Percentiles rank a stretch among this genome's conserved stretches.
Evolutionary conservation across 2,888 invertebrate genomes (phyloP).

Genomic region (Ecliptopera silaceata): DNA sequence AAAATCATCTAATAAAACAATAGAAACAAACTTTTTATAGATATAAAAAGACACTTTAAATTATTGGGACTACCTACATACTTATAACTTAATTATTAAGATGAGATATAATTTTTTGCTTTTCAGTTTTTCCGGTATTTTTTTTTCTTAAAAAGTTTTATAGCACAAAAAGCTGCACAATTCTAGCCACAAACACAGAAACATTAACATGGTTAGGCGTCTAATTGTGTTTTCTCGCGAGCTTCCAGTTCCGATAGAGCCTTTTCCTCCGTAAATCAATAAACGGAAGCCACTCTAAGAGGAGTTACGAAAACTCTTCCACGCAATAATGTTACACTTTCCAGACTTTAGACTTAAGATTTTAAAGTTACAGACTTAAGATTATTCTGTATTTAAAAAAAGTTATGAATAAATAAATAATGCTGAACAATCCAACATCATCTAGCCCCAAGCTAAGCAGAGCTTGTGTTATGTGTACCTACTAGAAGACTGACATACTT

Average conservation of each 20-base stretch:
- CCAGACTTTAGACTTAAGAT: slow-evolving; percentile 27
- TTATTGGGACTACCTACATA: too few species aligned
- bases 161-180: not conserved
- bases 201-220: slow-evolving; percentile 22
- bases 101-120: too few species aligned
- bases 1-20: too few species aligned
- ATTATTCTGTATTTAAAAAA: not conserved
- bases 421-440: too few species aligned
- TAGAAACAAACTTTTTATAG: too few species aligned
- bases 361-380: not conserved
- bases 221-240: slow-evolving; percentile 25
- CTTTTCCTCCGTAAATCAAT: slow-evolving; percentile 31
- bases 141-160: too few species aligned
- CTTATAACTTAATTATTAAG: too few species aligned
- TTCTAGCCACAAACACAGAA: slow-evolving; percentile 18
- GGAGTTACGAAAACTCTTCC: slow-evolving; percentile 58
- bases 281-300: slow-evolving; percentile 56
- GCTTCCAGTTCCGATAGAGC: slow-evolving; percentile 16
- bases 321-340: slow-evolving; percentile 34
- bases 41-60: too few species aligned
- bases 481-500: too few species aligned
- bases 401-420: not conserved
- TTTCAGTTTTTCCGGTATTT: too few species aligned
- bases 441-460: too few species aligned
- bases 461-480: too few species aligned